Conservation (phyloP, 2,888 invertebrate species). For the Chirona hameri region DNA sequence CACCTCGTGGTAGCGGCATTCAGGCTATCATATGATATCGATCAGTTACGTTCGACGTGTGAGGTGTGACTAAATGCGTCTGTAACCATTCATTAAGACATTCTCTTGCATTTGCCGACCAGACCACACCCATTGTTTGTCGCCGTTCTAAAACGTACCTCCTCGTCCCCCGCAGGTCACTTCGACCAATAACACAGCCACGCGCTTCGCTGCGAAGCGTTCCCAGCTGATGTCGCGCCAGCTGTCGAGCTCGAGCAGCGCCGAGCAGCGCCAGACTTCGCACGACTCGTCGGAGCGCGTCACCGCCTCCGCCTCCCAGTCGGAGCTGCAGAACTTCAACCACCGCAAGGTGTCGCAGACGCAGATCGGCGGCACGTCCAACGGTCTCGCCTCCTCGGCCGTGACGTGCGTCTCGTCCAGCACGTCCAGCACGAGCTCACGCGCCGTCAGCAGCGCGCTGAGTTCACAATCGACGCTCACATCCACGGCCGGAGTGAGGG, state of each 20-base stretch:
- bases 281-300: background rate
- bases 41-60: no score
- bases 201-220: background rate
- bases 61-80: no score
- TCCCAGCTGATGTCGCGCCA: background rate
- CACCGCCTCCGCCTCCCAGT: background rate
- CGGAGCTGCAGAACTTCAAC: background rate
- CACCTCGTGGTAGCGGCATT: no score
- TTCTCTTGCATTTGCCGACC: no score
- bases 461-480: background rate
- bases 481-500: background rate
- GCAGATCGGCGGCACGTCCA: conserved; percentile 1
- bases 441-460: background rate
- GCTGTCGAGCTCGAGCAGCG: background rate
- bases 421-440: no score
- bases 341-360: conserved; percentile 22
- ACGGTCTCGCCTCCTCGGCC: background rate
- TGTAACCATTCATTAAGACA: no score
- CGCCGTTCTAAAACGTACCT: background rate
- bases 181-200: background rate
- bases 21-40: no score
- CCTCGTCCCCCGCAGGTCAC: background rate
- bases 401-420: background rate
- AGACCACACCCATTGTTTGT: no score
- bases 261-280: background rate